These are phyloP conservation scores for Lepidurus arcticus DNA, from an alignment of 1,140 invertebrate species.

Conservation along the genomic window DNA sequence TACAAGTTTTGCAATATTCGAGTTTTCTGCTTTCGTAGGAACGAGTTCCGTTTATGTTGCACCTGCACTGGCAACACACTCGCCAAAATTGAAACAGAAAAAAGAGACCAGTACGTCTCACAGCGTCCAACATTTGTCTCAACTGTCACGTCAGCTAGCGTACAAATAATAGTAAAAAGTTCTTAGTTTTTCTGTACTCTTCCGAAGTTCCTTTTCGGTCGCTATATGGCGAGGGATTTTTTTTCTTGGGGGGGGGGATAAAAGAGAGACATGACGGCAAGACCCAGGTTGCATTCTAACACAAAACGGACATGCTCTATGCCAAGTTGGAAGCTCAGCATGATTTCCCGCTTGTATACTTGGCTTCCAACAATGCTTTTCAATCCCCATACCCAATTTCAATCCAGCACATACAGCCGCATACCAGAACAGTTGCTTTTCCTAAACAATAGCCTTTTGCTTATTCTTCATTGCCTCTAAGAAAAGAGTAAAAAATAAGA, in stretches of 20 bases:
- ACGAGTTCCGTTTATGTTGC: neutral
- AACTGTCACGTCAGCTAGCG: neutral
- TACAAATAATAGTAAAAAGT: neutral
- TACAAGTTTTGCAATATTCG: no score
- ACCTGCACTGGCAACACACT: neutral
- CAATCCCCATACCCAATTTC: conserved; percentile 2
- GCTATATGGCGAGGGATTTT: neutral
- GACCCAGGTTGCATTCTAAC: neutral
- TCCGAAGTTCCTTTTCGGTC: neutral
- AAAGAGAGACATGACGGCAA: neutral
- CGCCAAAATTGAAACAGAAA: neutral
- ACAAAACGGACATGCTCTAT: conserved; percentile 2
- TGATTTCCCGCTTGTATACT: conserved; percentile 12
- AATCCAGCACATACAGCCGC: neutral
- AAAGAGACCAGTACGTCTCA: neutral
- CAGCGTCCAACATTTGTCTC: conserved; percentile 17
- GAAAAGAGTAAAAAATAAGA: no score
- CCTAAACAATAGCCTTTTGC: neutral
- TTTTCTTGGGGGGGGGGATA: neutral
- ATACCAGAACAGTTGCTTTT: neutral
- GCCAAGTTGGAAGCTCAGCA: conserved; percentile 8
- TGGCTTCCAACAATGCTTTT: conserved; percentile 21
- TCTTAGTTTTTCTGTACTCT: no score
- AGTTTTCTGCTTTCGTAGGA: neutral
- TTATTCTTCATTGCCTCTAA: no score